Conservation (phyloP, 2,888 invertebrate genomes). For the Limnephilus lunatus region DNA sequence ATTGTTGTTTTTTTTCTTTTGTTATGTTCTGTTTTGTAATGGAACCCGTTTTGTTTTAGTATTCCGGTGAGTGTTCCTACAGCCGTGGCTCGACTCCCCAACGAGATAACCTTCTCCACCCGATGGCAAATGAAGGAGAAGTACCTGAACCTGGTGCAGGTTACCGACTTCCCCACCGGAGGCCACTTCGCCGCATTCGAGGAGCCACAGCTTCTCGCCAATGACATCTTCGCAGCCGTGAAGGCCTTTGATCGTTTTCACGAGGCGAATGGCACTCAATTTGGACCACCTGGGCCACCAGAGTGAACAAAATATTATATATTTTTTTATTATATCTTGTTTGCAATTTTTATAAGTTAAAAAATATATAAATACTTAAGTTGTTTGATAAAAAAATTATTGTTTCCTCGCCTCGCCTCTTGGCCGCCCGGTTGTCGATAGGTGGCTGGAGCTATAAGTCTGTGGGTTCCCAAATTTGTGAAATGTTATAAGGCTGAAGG, state of each 20-base stretch:
- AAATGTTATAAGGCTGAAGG: no score
- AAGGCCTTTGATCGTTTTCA: constrained; percentile 68
- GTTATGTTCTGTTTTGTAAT: neutral
- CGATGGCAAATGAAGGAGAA: constrained; percentile 80
- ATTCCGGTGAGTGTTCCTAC: constrained; percentile 84
- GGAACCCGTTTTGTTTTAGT: constrained; percentile 72
- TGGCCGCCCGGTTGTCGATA: no score
- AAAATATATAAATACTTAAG: no score
- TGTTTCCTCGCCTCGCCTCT: no score
- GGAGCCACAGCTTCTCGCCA: constrained; percentile 82
- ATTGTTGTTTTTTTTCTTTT: no score
- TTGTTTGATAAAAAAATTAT: no score
- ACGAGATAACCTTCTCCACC: constrained; percentile 81
- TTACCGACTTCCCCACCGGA: constrained; percentile 80
- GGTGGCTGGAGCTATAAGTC: no score
- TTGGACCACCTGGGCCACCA: constrained; percentile 7
- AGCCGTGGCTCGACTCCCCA: constrained; percentile 83
- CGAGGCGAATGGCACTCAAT: constrained; percentile 39
- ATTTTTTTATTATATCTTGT: neutral
- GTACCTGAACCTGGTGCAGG: constrained; percentile 82
- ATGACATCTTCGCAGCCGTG: constrained; percentile 77
- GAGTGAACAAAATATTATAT: neutral
- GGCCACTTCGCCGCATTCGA: constrained; percentile 94
- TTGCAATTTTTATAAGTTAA: neutral
- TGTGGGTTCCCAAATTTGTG: no score